Conservation (phyloP, 2,888 invertebrate genomes). For the Heliconius hortense region DNA sequence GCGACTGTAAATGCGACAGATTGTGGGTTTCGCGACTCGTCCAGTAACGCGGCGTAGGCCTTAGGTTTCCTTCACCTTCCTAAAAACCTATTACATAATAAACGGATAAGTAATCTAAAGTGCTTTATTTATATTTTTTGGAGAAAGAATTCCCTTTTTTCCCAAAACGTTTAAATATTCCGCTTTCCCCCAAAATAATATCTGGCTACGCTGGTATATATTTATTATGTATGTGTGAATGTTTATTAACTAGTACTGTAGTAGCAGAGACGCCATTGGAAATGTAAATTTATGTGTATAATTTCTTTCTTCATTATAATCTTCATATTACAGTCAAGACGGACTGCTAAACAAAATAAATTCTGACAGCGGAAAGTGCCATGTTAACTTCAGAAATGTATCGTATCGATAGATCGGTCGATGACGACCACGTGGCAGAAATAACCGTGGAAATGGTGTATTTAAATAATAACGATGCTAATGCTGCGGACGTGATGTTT, state of each 20-base stretch:
- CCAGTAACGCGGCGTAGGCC: no score
- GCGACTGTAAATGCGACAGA: no score
- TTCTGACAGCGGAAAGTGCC: background rate
- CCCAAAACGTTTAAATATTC: background rate
- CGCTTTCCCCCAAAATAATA: background rate
- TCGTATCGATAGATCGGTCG: conserved; percentile 24
- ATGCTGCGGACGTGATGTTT: conserved; percentile 40
- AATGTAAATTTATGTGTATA: no score
- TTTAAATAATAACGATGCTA: conserved; percentile 40
- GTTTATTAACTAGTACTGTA: no score
- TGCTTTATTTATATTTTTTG: no score
- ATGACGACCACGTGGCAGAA: conserved; percentile 34
- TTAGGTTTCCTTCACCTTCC: no score
- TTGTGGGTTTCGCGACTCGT: no score
- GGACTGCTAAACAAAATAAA: background rate
- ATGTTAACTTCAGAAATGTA: conserved; percentile 3
- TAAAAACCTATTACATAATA: no score
- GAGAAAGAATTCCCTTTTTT: background rate
- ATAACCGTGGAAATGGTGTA: conserved; percentile 45
- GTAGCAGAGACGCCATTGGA: no score
- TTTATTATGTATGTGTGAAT: no score
- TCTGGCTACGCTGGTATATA: background rate
- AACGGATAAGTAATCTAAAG: no score
- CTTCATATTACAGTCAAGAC: background rate
- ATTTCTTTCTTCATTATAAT: no score